Conservation (phyloP, 2,113 vertebrate species). For the Boleophthalmus pectinirostris region DNA sequence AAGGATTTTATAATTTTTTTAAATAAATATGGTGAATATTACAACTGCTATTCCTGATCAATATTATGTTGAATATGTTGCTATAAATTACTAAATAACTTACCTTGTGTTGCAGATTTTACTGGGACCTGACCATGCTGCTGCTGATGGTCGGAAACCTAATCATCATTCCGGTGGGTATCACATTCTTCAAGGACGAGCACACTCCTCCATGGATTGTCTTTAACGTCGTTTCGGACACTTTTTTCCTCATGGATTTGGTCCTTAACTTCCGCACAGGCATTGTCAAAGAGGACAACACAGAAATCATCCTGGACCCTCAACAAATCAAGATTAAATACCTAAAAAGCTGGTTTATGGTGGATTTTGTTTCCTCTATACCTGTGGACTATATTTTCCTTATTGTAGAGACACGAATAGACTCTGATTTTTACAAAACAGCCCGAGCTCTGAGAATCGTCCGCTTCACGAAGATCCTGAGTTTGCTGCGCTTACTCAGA, state of each 20-base stretch:
- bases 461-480: constrained; percentile 98
- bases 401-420: constrained; percentile 96
- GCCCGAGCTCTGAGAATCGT: constrained; percentile 95
- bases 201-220: constrained; percentile 98
- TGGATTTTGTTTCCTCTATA: constrained; percentile 99
- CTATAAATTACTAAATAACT: background rate
- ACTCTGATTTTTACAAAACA: constrained; percentile 98
- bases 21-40: too few relatives aligned
- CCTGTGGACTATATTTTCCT: constrained; percentile 99
- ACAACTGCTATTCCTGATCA: too few relatives aligned
- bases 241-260: constrained; percentile 96
- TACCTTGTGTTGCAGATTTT: constrained; percentile 82
- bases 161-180: constrained; percentile 98
- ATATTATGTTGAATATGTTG: background rate
- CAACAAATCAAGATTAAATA: constrained; percentile 98
- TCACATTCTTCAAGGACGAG: constrained; percentile 99
- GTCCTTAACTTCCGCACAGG: constrained; percentile 99
- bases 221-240: constrained; percentile 98
- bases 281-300: constrained; percentile 98
- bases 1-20: too few relatives aligned
- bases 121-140: constrained; percentile 99
- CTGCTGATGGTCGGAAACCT: constrained; percentile 98
- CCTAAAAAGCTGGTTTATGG: constrained; percentile 96
- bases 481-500: constrained; percentile 90
- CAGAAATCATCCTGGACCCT: constrained; percentile 95